These are phyloP conservation scores for Bradysia coprophila DNA, from an alignment of 1,140 invertebrate genomes.

Conservation along the genomic window DNA sequence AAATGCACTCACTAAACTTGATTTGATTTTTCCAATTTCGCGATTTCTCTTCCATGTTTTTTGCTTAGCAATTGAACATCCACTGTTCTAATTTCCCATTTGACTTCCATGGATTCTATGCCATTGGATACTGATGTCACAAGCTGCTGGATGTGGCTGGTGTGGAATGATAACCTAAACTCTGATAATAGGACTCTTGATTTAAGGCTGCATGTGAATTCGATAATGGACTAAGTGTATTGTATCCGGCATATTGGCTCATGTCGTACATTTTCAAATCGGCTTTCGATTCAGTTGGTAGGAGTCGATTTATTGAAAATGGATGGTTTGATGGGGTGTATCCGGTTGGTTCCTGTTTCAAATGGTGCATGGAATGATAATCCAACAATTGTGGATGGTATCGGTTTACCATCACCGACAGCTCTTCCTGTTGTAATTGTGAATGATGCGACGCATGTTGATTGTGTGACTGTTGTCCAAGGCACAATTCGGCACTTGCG, in stretches of 20 bases:
- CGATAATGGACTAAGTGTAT: conserved; percentile 35
- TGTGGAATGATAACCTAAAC: conserved; percentile 50
- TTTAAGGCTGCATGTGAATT: conserved; percentile 38
- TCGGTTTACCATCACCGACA: conserved; percentile 42
- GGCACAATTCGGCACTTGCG: conserved; percentile 18
- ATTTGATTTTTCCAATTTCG: no score
- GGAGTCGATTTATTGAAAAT: conserved; percentile 81
- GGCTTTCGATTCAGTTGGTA: conserved; percentile 67
- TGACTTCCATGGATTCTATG: no score
- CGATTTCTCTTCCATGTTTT: no score
- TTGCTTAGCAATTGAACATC: no score
- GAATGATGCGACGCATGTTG: conserved; percentile 24
- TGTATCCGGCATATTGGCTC: conserved; percentile 44
- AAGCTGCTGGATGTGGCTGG: conserved; percentile 43
- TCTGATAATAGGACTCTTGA: conserved; percentile 66
- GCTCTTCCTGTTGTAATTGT: conserved; percentile 36
- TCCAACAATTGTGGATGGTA: conserved; percentile 35
- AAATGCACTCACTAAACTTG: no score
- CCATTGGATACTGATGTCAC: conserved; percentile 54
- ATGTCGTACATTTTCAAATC: conserved; percentile 69
- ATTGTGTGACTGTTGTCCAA: conserved; percentile 26
- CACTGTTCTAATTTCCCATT: no score
- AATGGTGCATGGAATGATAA: conserved; percentile 39
- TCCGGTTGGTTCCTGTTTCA: conserved; percentile 61
- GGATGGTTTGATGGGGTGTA: conserved; percentile 70